phyloP scores from a whole-genome alignment of 2,797 vertebrate species.

The Peromyscus attwateri region DNA sequence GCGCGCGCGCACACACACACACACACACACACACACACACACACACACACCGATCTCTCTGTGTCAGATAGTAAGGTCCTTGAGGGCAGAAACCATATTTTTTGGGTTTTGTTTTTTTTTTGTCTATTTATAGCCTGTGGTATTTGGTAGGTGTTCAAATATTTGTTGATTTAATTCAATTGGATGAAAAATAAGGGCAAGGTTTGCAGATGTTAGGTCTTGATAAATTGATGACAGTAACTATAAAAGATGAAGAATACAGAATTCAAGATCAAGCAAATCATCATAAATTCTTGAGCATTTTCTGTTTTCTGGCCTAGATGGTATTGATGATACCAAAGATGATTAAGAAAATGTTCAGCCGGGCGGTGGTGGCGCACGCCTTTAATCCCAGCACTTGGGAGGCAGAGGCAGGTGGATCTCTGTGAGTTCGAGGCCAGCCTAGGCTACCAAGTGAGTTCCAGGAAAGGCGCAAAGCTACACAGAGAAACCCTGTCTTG shows the following conservation, averaged over 20 bases:
- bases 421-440: no score
- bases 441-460: no score
- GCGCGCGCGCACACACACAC: no score
- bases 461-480: no score
- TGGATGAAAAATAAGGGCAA: constrained; percentile 2
- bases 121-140: constrained; percentile 22
- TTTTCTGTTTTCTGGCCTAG: constrained; percentile 49
- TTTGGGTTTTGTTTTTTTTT: not conserved
- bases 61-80: not conserved
- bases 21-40: not conserved
- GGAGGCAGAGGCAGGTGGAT: no score
- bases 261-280: not conserved
- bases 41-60: not conserved
- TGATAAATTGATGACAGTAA: constrained; percentile 6
- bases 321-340: not conserved
- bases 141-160: not conserved
- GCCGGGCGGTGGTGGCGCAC: no score
- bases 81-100: not conserved
- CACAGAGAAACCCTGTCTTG: no score
- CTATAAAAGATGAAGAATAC: constrained; percentile 38
- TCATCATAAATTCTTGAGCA: constrained; percentile 1
- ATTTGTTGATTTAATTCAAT: constrained; percentile 49
- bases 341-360: constrained; percentile 12
- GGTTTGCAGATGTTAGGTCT: constrained; percentile 26
- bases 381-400: no score